Evolutionary conservation across 2,113 vertebrate species (phyloP), one percentile per base, ranked within the genome.

Genomic region (Petrocephalus zakoni): DNA sequence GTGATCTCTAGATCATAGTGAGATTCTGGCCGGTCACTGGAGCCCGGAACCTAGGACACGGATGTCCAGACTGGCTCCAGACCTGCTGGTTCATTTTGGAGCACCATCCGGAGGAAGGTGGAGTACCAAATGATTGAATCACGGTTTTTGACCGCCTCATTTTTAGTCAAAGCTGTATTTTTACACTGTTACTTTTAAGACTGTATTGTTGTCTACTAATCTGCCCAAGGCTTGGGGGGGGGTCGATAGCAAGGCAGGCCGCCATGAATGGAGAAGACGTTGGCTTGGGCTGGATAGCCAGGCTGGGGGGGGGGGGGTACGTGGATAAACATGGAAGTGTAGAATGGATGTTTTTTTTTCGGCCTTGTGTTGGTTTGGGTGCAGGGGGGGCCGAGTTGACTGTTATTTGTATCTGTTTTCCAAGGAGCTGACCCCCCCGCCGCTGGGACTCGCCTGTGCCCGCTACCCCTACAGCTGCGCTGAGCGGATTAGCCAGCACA

Each of bases 401-500:
- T 96, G 97, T 97, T 98, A 97, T 97, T 98, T 98, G 96, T 98
- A 97, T 97, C 97, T 97, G 97, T 98, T 97, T 98, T 97, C 97
- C 94, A 97, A 96, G 94, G 96, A 96, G 95, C 96, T 97, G 97
- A 97, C 98, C 97, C 96, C 96, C 94, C 94, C 93, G 37, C 93
- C 91, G 29, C 78, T 96, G 96, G 97, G 96, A 97, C 96, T 95
- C 95, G 93, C 90, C 89, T 90, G 9, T n/a, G 10, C 93, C 94
- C 91, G 90, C 91, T 96, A 96, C 96, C 97, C 96, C 97, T 98
- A 99, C 98, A 99, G 98, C 98, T 99, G 98, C 97, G 96, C 97
- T 97, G 96, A 97, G 97, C 95, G 98, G 98, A 99, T 99, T 99
- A 99, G 93, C 95, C 96, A 96, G 98, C 98, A 75, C 34, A 96